Conservation (phyloP, 64 coral and sea anemone species). For the Montipora foliosa region DNA sequence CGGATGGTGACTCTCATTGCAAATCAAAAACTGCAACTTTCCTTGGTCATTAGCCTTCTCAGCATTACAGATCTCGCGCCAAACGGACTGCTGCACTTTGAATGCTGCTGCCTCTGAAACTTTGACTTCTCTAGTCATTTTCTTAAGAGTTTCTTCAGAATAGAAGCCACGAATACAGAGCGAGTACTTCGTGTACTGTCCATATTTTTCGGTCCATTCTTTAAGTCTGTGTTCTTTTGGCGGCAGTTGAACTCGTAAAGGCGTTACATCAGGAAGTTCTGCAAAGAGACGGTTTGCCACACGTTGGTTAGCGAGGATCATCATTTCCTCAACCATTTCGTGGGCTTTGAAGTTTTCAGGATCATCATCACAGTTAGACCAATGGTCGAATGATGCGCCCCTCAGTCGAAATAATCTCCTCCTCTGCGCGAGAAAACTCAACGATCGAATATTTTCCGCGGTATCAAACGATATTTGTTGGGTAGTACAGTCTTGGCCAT, state of each 20-base stretch:
- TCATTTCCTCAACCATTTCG: constrained; percentile 90
- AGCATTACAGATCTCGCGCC: constrained; percentile 7
- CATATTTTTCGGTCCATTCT: constrained; percentile 72
- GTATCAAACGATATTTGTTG: not conserved
- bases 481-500: not conserved
- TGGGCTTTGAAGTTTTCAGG: constrained; percentile 70
- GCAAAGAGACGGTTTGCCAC: constrained; percentile 46
- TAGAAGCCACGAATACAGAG: constrained; percentile 12
- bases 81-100: constrained; percentile 22
- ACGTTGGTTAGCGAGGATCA: constrained; percentile 84
- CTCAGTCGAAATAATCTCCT: constrained; percentile 39
- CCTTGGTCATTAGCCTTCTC: constrained; percentile 21
- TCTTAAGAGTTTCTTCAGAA: not conserved
- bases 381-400: constrained; percentile 64
- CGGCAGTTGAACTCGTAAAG: constrained; percentile 63
- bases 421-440: constrained; percentile 11
- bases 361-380: constrained; percentile 22
- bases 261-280: constrained; percentile 22
- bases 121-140: not conserved
- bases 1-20: constrained; percentile 64
- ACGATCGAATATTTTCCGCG: not conserved
- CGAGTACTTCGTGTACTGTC: constrained; percentile 23
- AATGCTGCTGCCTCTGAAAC: not conserved
- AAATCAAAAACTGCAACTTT: constrained; percentile 61
- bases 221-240: constrained; percentile 81